These are phyloP conservation scores for Microctonus aethiopoides DNA, from an alignment of 2,888 invertebrate species.

Conservation along the genomic window DNA sequence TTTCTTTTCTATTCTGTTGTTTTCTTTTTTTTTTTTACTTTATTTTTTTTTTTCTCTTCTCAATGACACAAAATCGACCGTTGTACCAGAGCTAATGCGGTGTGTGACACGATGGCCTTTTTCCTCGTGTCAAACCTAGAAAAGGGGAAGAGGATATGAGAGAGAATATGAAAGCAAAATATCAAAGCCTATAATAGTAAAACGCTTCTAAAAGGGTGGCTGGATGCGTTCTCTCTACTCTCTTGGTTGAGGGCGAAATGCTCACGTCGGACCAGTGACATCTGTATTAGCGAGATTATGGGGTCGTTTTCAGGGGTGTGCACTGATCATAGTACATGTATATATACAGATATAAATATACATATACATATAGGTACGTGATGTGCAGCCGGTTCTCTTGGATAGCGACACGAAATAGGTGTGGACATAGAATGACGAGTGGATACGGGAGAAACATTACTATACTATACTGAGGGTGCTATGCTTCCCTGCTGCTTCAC, in stretches of 20 bases:
- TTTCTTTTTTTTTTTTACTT: neutral
- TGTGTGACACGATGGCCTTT: constrained; percentile 31
- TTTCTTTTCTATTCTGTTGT: neutral
- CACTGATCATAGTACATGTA: constrained; percentile 19
- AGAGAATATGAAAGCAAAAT: neutral
- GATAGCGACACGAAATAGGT: constrained; percentile 55
- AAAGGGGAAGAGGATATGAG: neutral
- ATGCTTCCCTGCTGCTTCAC: no score
- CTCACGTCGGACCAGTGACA: constrained; percentile 56
- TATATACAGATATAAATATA: neutral
- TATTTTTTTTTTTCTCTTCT: no score
- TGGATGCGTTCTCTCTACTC: constrained; percentile 13
- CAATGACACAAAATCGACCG: constrained; percentile 17
- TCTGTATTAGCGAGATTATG: constrained; percentile 66
- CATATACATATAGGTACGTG: constrained; percentile 13
- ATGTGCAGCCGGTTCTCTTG: constrained; percentile 37
- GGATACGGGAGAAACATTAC: constrained; percentile 16
- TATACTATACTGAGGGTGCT: constrained; percentile 2
- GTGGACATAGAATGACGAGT: constrained; percentile 44
- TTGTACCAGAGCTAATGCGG: constrained; percentile 31
- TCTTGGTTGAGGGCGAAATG: constrained; percentile 29
- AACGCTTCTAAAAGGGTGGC: constrained; percentile 42
- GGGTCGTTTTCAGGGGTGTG: constrained; percentile 44
- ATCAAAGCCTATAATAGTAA: neutral
- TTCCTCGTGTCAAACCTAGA: neutral